A percentile compares a stretch with the other conserved stretches of the same genome.
Conservation (phyloP, 2,113 vertebrate species). For the Ovibos moschatus region DNA sequence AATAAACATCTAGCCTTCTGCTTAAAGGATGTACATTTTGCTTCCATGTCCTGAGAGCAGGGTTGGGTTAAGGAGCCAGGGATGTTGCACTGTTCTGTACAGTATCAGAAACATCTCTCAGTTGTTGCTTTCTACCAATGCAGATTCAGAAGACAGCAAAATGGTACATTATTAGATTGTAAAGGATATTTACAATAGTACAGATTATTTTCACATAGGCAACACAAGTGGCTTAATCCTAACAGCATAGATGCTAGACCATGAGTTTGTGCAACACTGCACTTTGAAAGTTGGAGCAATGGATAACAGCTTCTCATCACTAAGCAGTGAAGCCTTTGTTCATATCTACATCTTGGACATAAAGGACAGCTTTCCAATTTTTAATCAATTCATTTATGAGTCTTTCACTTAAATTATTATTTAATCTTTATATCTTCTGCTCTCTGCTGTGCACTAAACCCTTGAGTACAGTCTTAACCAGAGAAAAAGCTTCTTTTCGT, state of each 20-base stretch:
- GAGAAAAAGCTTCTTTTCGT: neutral
- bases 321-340: constrained; percentile 91
- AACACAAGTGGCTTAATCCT: constrained; percentile 94
- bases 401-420: neutral
- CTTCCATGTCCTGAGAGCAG: neutral
- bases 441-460: neutral
- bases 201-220: constrained; percentile 96
- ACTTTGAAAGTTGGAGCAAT: constrained; percentile 90
- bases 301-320: constrained; percentile 92
- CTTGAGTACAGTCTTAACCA: neutral
- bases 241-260: constrained; percentile 93
- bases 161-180: constrained; percentile 94
- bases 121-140: constrained; percentile 90
- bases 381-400: constrained; percentile 95
- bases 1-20: neutral
- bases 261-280: constrained; percentile 89
- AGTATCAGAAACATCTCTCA: constrained; percentile 91
- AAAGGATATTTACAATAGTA: constrained; percentile 91
- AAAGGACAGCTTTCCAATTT: constrained; percentile 95
- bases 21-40: neutral
- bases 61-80: neutral
- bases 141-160: constrained; percentile 92
- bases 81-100: neutral
- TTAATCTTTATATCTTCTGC: neutral
- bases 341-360: constrained; percentile 91